Base-by-base conservation (phyloP, 2,888 invertebrate genomes). In the Acrobasis repandana region DNA sequence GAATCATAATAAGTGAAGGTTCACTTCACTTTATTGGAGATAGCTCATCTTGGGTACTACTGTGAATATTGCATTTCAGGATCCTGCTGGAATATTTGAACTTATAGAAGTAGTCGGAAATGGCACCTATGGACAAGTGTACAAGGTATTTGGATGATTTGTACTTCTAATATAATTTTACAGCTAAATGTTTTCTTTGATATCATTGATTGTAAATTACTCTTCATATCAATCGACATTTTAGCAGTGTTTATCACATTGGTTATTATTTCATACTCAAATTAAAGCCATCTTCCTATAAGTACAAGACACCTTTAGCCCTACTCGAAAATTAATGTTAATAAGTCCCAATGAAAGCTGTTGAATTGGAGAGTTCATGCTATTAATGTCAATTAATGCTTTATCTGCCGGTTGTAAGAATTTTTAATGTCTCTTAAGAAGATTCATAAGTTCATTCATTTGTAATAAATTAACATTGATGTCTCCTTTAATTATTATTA, bases 51-150 rank as follows among this genome's bases (percentile, higher is more conserved):
- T 64, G 64, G 61, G 67, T 72, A 71, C 67, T 66, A 62, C 66
- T 62, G 63, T 68, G 50, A 63, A 67, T 77, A 62, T 70, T 76
- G 80, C 69, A 75, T 95, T 96, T 76, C 94, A 99, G 99, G 99
- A 99, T 93, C 99, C 99, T 70, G 99, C 99, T 87, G 99, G 99
- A 78, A 99, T 99, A 87, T 99, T 99, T 93, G 99, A 99, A 91
- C 94, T 99, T 68, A 99, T 99, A 83, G 99, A 99, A 95, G 99
- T 99, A 67, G 99, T 99, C 72, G 99, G 99, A 86, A 99, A 99
- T 97, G 99, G 99, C 83, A 99, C 99, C 61, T 99, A 99, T 93
- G 99, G 99, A 74, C 99, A 99, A 94, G 99, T 99, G 63, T 99
- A 99, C 92, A 99, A 99, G 96, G 98, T 98, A 88, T n/a, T n/a